phyloP scores from a whole-genome alignment of 2,888 invertebrate species.

The Cephonodes hylas region DNA sequence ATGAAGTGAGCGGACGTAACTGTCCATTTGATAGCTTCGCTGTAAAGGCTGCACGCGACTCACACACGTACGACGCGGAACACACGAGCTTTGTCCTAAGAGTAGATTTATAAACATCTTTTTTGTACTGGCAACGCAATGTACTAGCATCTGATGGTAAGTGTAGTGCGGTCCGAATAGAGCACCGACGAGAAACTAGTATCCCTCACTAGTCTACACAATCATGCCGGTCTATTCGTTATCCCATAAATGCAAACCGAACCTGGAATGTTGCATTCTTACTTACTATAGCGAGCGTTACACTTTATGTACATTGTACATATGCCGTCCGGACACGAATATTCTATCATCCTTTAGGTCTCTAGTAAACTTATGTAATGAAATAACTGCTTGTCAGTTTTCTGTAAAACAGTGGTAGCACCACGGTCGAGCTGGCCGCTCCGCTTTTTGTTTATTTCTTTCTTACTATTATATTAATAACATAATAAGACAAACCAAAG shows the following conservation, averaged over 20 bases:
- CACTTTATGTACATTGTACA: too few species aligned
- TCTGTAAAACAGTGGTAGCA: too few species aligned
- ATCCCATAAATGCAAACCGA: neutral
- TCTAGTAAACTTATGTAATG: too few species aligned
- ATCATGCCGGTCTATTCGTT: neutral
- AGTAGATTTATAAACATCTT: neutral
- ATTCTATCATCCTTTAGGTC: too few species aligned
- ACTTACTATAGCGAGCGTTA: neutral
- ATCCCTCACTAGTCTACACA: neutral
- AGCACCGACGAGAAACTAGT: neutral
- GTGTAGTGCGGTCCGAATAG: neutral
- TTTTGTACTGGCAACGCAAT: neutral
- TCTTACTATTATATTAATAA: too few species aligned
- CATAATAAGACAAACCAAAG: too few species aligned
- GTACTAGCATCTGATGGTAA: neutral
- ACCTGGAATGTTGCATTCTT: neutral
- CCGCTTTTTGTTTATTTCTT: too few species aligned
- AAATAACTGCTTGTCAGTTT: too few species aligned
- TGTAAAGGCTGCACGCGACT: neutral
- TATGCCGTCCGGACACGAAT: too few species aligned
- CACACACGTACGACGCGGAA: neutral
- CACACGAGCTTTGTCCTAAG: neutral
- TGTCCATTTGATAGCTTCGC: conserved; percentile 14
- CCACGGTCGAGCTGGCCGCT: too few species aligned
- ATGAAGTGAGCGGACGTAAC: conserved; percentile 27